These are phyloP conservation scores for Apomyelois bistriatella DNA, from an alignment of 2,888 invertebrate species.

Conservation along the genomic window DNA sequence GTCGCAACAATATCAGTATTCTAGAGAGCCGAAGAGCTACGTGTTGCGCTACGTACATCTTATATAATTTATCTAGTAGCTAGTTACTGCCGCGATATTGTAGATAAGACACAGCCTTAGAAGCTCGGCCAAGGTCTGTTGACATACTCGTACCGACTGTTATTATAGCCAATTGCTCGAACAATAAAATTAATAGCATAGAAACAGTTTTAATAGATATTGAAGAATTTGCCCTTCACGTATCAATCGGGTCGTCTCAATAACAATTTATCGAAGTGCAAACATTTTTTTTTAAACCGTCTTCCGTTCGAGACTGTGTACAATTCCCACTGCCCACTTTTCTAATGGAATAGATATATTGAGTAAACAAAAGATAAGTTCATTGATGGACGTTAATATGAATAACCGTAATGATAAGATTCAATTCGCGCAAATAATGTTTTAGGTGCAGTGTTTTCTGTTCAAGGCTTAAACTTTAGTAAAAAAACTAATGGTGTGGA, in stretches of 20 bases:
- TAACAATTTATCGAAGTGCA: not conserved
- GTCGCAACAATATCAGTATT: slow-evolving; percentile 12
- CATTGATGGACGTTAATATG: not conserved
- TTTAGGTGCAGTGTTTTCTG: too few species aligned
- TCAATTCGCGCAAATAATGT: too few species aligned
- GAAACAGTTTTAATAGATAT: slow-evolving; percentile 29
- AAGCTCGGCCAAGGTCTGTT: slow-evolving; percentile 33
- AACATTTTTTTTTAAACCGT: not conserved
- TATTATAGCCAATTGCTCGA: slow-evolving; percentile 47
- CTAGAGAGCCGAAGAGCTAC: slow-evolving; percentile 25
- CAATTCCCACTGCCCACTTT: not conserved
- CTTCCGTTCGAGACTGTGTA: not conserved
- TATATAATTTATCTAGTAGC: slow-evolving; percentile 37
- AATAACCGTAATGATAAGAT: slow-evolving; percentile 2
- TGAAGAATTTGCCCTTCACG: slow-evolving; percentile 9
- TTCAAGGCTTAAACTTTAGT: not conserved
- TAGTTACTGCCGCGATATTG: slow-evolving; percentile 33
- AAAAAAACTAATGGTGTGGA: slow-evolving; percentile 2
- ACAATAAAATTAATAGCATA: slow-evolving; percentile 33
- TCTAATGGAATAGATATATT: not conserved
- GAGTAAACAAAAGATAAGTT: slow-evolving; percentile 4
- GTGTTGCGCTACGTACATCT: slow-evolving; percentile 41
- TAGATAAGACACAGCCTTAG: slow-evolving; percentile 30
- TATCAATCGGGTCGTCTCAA: slow-evolving; percentile 2
- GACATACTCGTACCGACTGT: slow-evolving; percentile 25